Conservation (phyloP, 2,888 invertebrate genomes). For the Thymelicus acteon region DNA sequence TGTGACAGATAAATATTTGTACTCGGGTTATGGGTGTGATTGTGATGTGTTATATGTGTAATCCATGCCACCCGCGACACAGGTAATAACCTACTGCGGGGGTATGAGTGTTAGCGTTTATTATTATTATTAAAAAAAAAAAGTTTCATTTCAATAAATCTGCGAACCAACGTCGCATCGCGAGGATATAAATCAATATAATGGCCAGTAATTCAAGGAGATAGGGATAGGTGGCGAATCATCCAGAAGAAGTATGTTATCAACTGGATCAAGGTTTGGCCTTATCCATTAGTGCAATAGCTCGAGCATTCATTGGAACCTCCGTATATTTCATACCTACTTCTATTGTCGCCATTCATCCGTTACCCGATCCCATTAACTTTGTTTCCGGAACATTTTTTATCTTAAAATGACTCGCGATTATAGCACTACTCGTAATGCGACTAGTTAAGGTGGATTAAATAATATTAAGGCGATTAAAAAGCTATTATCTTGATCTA, state of each 20-base stretch:
- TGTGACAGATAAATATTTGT: too few relatives aligned
- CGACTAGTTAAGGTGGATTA: conserved; percentile 9
- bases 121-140: too few relatives aligned
- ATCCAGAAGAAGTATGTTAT: conserved; percentile 58
- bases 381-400: conserved; percentile 14
- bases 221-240: conserved; percentile 53
- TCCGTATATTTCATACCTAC: conserved; percentile 17
- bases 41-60: too few relatives aligned
- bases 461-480: conserved; percentile 6
- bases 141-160: too few relatives aligned
- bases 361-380: conserved; percentile 16
- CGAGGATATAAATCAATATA: conserved; percentile 18
- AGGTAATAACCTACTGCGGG: too few relatives aligned
- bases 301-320: conserved; percentile 39
- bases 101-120: too few relatives aligned
- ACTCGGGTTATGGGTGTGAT: too few relatives aligned
- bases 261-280: conserved; percentile 74
- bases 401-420: background rate
- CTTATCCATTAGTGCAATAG: conserved; percentile 69
- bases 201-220: conserved; percentile 43
- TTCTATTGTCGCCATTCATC: conserved; percentile 22
- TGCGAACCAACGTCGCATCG: too few relatives aligned
- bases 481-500: conserved; percentile 44
- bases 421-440: conserved; percentile 5
- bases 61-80: too few relatives aligned